Conservation (phyloP, 2,888 invertebrate species). For the Calameuta idolon region DNA sequence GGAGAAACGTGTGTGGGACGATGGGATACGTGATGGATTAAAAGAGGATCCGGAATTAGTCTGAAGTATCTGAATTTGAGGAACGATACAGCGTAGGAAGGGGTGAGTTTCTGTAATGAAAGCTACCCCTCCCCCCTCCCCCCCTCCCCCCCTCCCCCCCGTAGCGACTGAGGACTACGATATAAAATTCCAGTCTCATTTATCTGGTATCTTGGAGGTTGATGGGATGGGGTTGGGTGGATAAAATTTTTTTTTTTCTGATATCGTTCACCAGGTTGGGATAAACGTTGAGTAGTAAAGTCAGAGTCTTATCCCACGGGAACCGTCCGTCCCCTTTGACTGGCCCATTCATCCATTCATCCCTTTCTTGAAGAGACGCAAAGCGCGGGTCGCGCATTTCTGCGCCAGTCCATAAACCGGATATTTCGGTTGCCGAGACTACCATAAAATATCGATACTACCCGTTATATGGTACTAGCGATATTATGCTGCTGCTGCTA, state of each 20-base stretch:
- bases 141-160: too few species aligned
- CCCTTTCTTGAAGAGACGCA: neutral
- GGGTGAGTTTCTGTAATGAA: neutral
- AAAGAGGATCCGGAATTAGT: neutral
- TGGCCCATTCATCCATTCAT: neutral
- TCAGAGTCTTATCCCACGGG: neutral
- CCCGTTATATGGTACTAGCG: neutral
- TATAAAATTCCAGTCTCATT: neutral
- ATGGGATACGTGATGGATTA: neutral
- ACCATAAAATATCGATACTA: slow-evolving; percentile 34
- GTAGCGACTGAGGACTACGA: neutral
- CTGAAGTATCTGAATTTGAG: neutral
- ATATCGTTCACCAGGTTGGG: neutral
- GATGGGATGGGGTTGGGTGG: neutral
- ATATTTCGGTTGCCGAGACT: slow-evolving; percentile 35
- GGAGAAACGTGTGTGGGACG: neutral
- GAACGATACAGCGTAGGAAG: neutral
- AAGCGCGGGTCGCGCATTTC: neutral
- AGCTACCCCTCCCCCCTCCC: too few species aligned
- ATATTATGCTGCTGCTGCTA: neutral
- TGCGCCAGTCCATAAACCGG: slow-evolving; percentile 39
- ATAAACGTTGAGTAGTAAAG: neutral
- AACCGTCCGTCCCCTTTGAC: neutral
- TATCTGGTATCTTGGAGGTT: neutral
- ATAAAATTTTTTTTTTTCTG: neutral